These are phyloP conservation scores for Gila robusta DNA, from an alignment of 2,797 vertebrate species.

Conservation along the genomic window DNA sequence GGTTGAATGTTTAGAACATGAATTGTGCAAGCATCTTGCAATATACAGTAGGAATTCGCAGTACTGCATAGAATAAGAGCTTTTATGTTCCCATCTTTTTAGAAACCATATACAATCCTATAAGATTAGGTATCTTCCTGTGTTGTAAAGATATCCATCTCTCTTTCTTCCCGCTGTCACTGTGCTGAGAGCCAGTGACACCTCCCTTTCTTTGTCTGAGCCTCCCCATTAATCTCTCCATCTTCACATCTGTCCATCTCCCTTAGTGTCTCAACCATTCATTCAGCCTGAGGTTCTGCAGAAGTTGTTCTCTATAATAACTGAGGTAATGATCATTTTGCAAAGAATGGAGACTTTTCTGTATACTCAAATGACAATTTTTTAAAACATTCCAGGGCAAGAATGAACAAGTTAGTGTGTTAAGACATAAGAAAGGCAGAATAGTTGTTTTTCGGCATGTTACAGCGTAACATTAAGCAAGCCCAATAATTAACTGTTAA, in stretches of 20 bases:
- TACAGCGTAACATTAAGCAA: neutral
- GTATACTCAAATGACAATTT: neutral
- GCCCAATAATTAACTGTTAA: neutral
- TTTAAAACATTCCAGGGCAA: neutral
- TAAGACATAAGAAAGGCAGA: neutral
- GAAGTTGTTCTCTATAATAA: conserved; percentile 32
- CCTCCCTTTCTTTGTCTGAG: conserved; percentile 32
- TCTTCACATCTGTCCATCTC: conserved; percentile 42
- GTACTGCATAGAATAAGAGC: neutral
- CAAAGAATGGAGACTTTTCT: conserved; percentile 37
- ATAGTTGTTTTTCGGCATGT: neutral
- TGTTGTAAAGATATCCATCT: neutral
- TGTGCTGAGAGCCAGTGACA: conserved; percentile 6
- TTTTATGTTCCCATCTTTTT: neutral
- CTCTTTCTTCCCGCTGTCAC: neutral
- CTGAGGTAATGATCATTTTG: conserved; percentile 37
- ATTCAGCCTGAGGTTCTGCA: conserved; percentile 21
- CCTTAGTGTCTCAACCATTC: neutral
- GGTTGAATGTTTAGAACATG: neutral
- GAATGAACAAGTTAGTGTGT: neutral
- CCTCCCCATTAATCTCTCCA: conserved; percentile 14
- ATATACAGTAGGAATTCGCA: neutral
- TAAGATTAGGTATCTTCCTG: conserved; percentile 23
- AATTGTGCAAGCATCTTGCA: neutral
- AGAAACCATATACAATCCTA: conserved; percentile 27